Evolutionary conservation across 2,888 invertebrate genomes (phyloP).

Genomic region (Marasmarcha lunaedactyla): DNA sequence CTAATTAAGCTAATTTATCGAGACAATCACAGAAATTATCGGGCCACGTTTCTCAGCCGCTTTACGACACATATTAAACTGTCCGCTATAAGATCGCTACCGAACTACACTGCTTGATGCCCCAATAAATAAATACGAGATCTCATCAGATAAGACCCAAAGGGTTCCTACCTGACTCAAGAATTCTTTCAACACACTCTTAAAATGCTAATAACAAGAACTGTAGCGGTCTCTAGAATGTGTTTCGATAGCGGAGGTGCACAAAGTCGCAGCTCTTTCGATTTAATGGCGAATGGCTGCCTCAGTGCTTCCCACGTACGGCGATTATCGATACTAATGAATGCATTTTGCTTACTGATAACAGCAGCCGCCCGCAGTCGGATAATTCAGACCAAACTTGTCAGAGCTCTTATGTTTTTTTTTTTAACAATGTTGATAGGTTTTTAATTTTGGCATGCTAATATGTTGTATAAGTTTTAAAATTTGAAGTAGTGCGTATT

Average conservation of each 20-base stretch:
- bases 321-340: no score
- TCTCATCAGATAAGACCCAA: conserved; percentile 31
- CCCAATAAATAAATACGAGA: conserved; percentile 56
- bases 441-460: no score
- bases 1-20: conserved; percentile 69
- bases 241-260: conserved; percentile 35
- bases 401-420: no score
- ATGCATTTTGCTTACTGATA: no score
- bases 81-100: conserved; percentile 54
- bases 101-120: conserved; percentile 52
- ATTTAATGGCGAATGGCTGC: conserved; percentile 35
- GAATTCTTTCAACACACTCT: conserved; percentile 35
- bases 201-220: conserved; percentile 38
- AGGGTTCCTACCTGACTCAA: conserved; percentile 19
- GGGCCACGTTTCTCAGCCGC: conserved; percentile 35
- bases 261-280: conserved; percentile 30
- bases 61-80: conserved; percentile 61
- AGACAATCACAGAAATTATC: conserved; percentile 63
- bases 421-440: no score
- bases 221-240: conserved; percentile 25
- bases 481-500: no score
- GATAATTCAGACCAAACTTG: no score
- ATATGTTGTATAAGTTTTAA: no score
- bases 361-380: conserved; percentile 4
- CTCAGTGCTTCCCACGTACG: no score